A percentile compares a stretch with the other conserved stretches of the same genome.
phyloP scores from a whole-genome alignment of 1,140 invertebrate genomes.

The Drosophila auraria region DNA sequence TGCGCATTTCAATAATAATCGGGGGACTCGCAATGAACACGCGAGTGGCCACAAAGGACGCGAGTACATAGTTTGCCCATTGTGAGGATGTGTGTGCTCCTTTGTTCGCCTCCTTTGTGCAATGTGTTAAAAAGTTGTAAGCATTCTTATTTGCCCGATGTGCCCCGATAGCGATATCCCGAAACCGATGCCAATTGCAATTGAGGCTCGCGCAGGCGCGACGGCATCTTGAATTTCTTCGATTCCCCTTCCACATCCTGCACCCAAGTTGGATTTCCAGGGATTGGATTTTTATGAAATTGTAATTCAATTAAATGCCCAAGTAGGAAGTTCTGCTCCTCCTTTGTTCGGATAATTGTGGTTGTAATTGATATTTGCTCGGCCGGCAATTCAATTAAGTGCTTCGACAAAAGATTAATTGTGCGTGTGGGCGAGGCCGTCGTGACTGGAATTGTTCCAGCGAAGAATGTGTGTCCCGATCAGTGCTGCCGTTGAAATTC shows the following conservation, averaged over 20 bases:
- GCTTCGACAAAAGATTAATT: slow-evolving; percentile 76
- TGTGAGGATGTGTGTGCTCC: slow-evolving; percentile 31
- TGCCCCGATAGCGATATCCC: slow-evolving; percentile 12
- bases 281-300: slow-evolving; percentile 63
- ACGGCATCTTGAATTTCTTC: slow-evolving; percentile 66
- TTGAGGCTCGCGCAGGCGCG: slow-evolving; percentile 56
- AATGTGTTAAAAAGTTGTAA: slow-evolving; percentile 83
- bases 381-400: slow-evolving; percentile 74
- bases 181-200: slow-evolving; percentile 36
- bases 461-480: background rate
- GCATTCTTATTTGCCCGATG: slow-evolving; percentile 43
- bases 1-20: slow-evolving; percentile 65
- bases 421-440: slow-evolving; percentile 54
- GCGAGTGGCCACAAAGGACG: slow-evolving; percentile 71
- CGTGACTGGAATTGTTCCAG: slow-evolving; percentile 15
- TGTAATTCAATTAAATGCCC: slow-evolving; percentile 78
- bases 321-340: slow-evolving; percentile 58
- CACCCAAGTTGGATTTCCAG: slow-evolving; percentile 54
- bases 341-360: slow-evolving; percentile 66
- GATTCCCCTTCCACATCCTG: slow-evolving; percentile 43
- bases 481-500: background rate
- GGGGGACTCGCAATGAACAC: slow-evolving; percentile 70
- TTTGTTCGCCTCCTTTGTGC: slow-evolving; percentile 71
- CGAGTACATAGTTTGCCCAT: slow-evolving; percentile 19
- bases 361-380: slow-evolving; percentile 75